Base-by-base conservation (phyloP, 2,888 invertebrate species). In the Ernsta delagoae region DNA sequence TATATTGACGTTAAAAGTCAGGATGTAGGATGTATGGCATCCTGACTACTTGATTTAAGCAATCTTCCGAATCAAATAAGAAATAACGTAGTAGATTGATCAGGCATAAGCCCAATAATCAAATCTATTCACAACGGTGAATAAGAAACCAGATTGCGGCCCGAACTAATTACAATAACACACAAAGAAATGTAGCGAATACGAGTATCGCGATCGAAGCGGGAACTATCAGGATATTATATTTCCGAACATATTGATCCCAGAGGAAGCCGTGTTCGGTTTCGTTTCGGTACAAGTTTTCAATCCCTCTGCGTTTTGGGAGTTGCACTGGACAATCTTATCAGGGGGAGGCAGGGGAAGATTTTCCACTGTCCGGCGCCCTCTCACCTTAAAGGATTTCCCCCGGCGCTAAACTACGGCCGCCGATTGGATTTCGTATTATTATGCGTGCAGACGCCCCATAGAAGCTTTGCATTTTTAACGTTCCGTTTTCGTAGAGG, bases 261-360 rank as follows among this genome's bases (percentile, higher is more conserved):
- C 91, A 63, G 41, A 87, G 91, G 92, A 91, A 85, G 76, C 75
- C 82, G 82, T 87, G 90, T 89, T 88, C 89, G 87, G 89, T 90
- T 91, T 89, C 89, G 88, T 89, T 90, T 89, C 89, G 84, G 86
- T 85, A 78, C 83, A 92, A 92, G 84, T 93, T 92, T 92, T 88
- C 89, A 91, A 92, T 90, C 92, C 92, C 92, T 92, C 85, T 86
- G 92, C 86, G 91, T 89, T 89, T 82, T 84, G 92, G 92, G 92
- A 92, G 88, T 90, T 91, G 91, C 90, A 90, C 87, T 90, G 90
- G 92, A 92, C 92, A 92, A 93, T 93, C 91, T 92, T 92, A 92
- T 92, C 92, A 89, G 84, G 82, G 83, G 79, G 83, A 77, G 80
- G 81, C 84, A 82, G 85, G 85, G 86, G 79, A 86, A 89, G 88